Conservation (phyloP, 2,888 invertebrate species). For the Cephus runcator region DNA sequence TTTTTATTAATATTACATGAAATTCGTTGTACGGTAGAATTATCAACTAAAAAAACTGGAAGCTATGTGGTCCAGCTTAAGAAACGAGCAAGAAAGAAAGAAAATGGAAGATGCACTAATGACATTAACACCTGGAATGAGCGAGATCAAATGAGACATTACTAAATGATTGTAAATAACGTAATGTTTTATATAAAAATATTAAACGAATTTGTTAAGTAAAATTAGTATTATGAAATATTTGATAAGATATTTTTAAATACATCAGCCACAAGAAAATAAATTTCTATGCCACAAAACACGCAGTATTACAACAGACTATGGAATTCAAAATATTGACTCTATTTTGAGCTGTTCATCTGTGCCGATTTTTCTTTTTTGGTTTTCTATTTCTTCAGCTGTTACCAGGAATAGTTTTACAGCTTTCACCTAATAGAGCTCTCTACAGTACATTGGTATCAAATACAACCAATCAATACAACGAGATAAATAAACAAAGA, state of each 20-base stretch:
- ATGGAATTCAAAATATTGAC: neutral
- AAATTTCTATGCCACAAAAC: neutral
- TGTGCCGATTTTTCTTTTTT: neutral
- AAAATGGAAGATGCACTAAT: conserved; percentile 67
- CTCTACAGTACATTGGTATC: neutral
- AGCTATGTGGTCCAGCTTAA: conserved; percentile 71
- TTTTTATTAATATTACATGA: neutral
- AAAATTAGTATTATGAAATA: neutral
- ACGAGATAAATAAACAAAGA: neutral
- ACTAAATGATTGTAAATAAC: neutral
- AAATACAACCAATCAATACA: neutral
- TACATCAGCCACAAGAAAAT: neutral
- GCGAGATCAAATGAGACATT: conserved; percentile 45
- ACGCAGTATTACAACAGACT: neutral
- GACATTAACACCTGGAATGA: conserved; percentile 53
- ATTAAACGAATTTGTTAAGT: conserved; percentile 1
- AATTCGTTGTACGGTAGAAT: conserved; percentile 59
- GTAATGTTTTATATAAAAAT: neutral
- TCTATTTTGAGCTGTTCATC: neutral
- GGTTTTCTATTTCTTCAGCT: neutral
- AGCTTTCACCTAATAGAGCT: neutral
- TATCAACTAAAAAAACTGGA: conserved; percentile 76
- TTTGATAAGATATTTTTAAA: neutral
- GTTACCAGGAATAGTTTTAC: neutral
- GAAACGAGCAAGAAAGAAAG: conserved; percentile 73